Base-by-base conservation (phyloP, 2,113 vertebrate genomes). In the Hippocampus barbouri region DNA sequence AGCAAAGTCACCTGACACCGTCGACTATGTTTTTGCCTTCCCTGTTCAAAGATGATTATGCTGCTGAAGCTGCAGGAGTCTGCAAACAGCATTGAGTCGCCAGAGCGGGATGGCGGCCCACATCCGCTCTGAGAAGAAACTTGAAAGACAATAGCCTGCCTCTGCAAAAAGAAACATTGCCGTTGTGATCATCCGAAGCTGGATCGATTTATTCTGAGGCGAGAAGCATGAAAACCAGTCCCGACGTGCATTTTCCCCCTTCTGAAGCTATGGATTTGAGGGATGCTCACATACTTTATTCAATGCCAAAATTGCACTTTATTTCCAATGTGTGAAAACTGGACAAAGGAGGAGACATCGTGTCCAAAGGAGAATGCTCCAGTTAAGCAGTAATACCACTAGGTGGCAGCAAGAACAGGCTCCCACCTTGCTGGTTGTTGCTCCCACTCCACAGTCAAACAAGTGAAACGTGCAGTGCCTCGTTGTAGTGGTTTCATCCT, bases 11-110 rank as follows among this genome's bases (percentile, higher is more conserved):
- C 59, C 61, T 43, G 43, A 45, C 43, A 12, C 12, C 12, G 4
- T 20, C 16, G 1, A 49, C 38, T 77, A 21, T 51, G 21, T 43
- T 27, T 74, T 30, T 79, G 25, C 74, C 34, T 63, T 67, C 73
- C 51, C 77, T 70, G 25, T 61, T 23, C 57, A 45, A 82, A 98
- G 97, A 98, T 98, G 96, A 95, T 95, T 70, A 98, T 98, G 97
- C 92, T 98, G 91, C 91, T 98, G 88, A 98, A 98, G 83, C 96
- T 98, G 66, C 97, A 98, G 83, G 97, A 98, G 90, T 96, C 96
- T 0, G 97, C 97, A 89, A 98, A 98, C 90, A 98, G 94, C 83
- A 96, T 97, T 0, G 96, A 98, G 89, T 97, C 96, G 87, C 96
- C 96, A 0, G 97, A 98, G 78, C 89, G 92, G 11, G 96, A 98